Evolutionary conservation across 2,888 invertebrate genomes (phyloP), one percentile per base, ranked within the genome.

Genomic region (Deilephila porcellus): DNA sequence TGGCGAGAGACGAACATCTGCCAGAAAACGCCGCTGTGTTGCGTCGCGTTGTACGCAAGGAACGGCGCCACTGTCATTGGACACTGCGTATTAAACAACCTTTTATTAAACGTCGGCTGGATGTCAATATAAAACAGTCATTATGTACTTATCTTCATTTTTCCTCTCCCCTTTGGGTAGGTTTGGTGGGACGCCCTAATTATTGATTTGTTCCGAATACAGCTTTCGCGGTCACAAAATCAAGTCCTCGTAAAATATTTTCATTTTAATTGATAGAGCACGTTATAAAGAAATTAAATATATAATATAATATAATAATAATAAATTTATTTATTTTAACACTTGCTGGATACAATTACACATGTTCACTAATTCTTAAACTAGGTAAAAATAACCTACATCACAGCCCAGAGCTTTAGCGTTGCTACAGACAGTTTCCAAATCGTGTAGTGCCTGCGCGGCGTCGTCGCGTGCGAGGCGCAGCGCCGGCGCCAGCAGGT

Each of bases 361-460:
- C n/a, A n/a, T n/a, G n/a, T n/a, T n/a, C n/a, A n/a, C n/a, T n/a
- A n/a, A n/a, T n/a, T n/a, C n/a, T n/a, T n/a, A n/a, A 60, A 7
- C 6, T 2, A 37, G 3, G 3, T 45, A 32, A 4, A 11, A 14
- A 32, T 14, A 3, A 84, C 93, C 91, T 86, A 97, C 97, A 86
- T 96, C 96, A 8, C 98, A 96, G 0, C 98, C 98, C 71, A 98
- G 93, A 53, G 96, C 95, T 82, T 96, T 96, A 0, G 97, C 96
- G 84, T 97, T 95, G 37, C 95, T 94, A 32, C 97, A 96, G 3
- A 98, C 96, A 0, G 95, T 94, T 82, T 98, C 97, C 75, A 99
- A 90, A 77, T 98, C 97, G 60, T 96, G 93, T 0, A 98, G 87
- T 73, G 96, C 96, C 0, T 97, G 97, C 19, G 96, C 85, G 1